These are phyloP conservation scores for Cephus rjabovi DNA, from an alignment of 2,888 invertebrate genomes.

Conservation along the genomic window DNA sequence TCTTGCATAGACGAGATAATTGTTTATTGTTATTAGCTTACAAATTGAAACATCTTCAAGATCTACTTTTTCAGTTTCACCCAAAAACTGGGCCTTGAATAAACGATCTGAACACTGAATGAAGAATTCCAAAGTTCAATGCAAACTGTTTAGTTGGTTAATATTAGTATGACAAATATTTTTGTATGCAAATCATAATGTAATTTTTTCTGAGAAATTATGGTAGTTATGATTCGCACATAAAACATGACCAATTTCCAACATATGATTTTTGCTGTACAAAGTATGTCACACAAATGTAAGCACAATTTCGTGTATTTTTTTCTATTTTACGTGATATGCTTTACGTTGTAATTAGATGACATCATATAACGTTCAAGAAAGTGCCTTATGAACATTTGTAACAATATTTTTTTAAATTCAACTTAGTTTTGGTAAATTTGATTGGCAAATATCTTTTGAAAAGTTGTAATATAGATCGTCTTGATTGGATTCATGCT, in stretches of 20 bases:
- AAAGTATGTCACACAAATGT: neutral
- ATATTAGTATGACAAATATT: neutral
- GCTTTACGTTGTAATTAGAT: neutral
- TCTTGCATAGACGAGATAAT: neutral
- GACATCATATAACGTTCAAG: neutral
- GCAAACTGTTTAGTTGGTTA: neutral
- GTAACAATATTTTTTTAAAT: neutral
- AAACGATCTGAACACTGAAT: neutral
- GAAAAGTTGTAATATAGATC: too few relatives aligned
- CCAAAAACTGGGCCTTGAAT: neutral
- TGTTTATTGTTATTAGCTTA: too few relatives aligned
- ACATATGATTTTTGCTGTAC: neutral
- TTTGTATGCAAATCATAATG: neutral
- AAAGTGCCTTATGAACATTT: neutral
- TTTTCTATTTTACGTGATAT: neutral
- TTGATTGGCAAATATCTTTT: too few relatives aligned
- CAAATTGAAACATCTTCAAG: neutral
- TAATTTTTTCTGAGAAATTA: neutral
- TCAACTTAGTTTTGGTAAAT: neutral
- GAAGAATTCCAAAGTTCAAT: neutral
- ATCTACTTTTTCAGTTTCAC: neutral
- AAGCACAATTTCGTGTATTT: neutral
- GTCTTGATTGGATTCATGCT: too few relatives aligned
- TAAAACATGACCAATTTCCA: neutral
- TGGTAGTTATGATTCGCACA: neutral